A percentile compares a stretch with the other conserved stretches of the same genome.
Evolutionary conservation across 2,888 invertebrate genomes (phyloP).

Genomic region (Ceraclea dissimilis): DNA sequence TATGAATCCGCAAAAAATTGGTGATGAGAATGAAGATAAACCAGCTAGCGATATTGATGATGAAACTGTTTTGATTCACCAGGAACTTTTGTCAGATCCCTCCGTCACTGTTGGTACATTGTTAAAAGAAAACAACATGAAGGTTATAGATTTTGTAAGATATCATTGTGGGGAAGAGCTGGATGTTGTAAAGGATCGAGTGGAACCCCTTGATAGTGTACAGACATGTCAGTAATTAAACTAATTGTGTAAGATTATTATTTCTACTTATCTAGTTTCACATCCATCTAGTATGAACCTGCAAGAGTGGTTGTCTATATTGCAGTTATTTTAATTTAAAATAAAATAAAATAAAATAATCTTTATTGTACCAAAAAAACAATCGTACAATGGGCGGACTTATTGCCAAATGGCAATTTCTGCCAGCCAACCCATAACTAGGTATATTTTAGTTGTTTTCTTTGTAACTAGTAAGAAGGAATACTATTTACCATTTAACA

Average conservation of each 20-base stretch:
- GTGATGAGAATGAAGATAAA: conserved; percentile 53
- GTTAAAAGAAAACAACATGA: conserved; percentile 54
- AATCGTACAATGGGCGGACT: no score
- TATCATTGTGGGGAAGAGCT: conserved; percentile 77
- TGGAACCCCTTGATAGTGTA: conserved; percentile 49
- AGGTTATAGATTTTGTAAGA: conserved; percentile 74
- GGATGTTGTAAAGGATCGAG: conserved; percentile 29
- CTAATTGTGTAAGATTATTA: neutral
- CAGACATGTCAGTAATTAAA: conserved; percentile 54
- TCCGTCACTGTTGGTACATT: conserved; percentile 65
- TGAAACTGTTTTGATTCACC: conserved; percentile 73
- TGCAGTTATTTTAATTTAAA: no score
- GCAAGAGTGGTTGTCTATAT: no score
- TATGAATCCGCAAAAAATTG: conserved; percentile 72
- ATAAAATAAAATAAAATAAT: no score
- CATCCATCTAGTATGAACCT: no score
- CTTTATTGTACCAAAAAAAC: no score
- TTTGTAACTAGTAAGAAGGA: no score
- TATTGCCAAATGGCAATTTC: no score
- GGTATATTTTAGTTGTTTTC: no score
- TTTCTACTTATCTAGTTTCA: neutral
- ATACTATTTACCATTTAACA: no score
- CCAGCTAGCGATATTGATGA: conserved; percentile 61
- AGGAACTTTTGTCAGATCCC: conserved; percentile 81
- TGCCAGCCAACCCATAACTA: no score